Conservation (phyloP, 1,140 invertebrate species). For the Paralvinella palmiformis region DNA sequence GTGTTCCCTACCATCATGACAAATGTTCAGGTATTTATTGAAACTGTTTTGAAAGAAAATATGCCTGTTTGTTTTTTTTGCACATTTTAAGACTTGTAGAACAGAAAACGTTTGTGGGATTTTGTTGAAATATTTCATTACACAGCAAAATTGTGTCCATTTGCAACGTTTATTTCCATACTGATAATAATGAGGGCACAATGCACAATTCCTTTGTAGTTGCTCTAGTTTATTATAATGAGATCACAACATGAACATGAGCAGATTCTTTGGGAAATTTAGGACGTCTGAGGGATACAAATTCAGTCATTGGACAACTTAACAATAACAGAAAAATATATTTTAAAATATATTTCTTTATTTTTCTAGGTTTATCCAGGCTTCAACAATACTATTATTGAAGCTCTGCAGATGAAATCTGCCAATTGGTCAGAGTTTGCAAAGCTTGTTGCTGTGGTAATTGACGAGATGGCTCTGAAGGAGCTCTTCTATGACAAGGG, state of each 20-base stretch:
- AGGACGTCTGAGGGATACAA: background rate
- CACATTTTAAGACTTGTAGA: background rate
- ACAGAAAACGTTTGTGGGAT: background rate
- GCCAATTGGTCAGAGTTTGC: background rate
- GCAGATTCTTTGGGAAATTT: background rate
- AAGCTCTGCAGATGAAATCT: background rate
- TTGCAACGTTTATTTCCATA: background rate
- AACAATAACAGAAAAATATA: background rate
- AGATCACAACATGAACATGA: background rate
- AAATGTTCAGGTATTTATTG: background rate
- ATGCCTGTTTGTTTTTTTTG: background rate
- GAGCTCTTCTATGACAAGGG: background rate
- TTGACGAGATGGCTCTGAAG: background rate
- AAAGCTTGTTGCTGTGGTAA: background rate
- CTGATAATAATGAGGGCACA: background rate
- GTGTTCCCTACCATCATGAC: background rate
- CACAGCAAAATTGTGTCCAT: no score
- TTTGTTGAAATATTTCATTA: background rate
- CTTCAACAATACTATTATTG: background rate
- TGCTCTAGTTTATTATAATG: background rate
- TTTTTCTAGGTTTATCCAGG: background rate
- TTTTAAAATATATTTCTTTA: background rate
- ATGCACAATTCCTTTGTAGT: background rate
- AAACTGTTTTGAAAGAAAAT: background rate
- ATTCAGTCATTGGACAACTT: background rate